Evolutionary conservation across 2,888 invertebrate species (phyloP), one percentile per base, ranked within the genome.

Genomic region (Drosophila birchii): DNA sequence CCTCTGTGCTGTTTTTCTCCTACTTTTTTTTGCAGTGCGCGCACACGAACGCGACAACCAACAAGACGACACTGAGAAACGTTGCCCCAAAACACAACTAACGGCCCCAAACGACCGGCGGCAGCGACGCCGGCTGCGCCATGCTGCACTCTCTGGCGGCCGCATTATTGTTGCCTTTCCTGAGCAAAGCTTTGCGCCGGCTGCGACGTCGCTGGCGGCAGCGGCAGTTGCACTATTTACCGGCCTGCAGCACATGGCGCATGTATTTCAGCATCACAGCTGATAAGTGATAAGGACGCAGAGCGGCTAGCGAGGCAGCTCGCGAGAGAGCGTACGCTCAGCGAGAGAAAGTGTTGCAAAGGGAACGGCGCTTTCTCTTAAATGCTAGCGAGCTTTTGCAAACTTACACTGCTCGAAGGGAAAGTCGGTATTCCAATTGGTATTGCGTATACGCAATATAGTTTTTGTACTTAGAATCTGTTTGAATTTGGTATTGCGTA

Each of bases 41-140:
- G 81, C 82, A 85, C 81, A 81, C 84, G 89, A 88, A 91, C 91
- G 90, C 92, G 90, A 91, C 92, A 91, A 91, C 92, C 91, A 91
- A 91, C 91, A 90, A 91, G 88, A 91, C 90, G 90, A 90, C 89
- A 92, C 92, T 92, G 62, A 78, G 81, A 71, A 62, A 74, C 69
- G 58, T 51, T 58, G 59, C 73, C 73, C 72, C 83, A 82, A 85
- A 85, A 82, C 69, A 47, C 71, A 68, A 66, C 64, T 64, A 36
- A 47, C 64, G 64, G 58, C 55, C 56, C 62, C 69, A 63, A 59
- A 49, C 55, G 47, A 45, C 44, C 72, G 54, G 72, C 75, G 70
- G 80, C 82, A 86, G 80, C 78, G 80, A 76, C 49, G 54, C 63
- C 53, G 54, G 43, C 62, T 44, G 36, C 55, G 26, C 14, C 60